These are phyloP conservation scores for Sebastes fasciatus DNA, from an alignment of 2,113 vertebrate species.

Conservation along the genomic window DNA sequence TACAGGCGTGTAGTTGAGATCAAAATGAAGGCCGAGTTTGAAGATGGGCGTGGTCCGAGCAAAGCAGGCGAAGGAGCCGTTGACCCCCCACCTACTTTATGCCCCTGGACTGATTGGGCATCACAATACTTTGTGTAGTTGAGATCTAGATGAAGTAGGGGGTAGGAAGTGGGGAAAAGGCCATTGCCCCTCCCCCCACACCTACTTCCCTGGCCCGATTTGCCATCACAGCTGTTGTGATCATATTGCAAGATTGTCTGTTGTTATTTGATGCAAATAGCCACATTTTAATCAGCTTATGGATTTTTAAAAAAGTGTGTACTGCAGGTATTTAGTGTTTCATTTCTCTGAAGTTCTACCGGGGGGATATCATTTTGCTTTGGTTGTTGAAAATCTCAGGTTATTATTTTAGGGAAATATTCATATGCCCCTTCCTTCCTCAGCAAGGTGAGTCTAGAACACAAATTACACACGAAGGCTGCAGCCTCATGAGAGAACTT, in stretches of 20 bases:
- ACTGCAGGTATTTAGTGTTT: neutral
- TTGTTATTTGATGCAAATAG: neutral
- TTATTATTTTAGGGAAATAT: neutral
- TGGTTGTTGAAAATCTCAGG: neutral
- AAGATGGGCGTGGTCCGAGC: too few relatives aligned
- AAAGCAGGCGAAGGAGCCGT: too few relatives aligned
- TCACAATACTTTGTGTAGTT: neutral
- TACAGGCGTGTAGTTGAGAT: neutral
- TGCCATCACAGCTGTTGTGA: too few relatives aligned
- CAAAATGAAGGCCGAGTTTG: too few relatives aligned
- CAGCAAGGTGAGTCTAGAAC: slow-evolving; percentile 15
- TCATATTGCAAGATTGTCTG: neutral
- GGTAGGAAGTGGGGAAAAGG: too few relatives aligned
- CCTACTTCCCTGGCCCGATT: too few relatives aligned
- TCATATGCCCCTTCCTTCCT: neutral
- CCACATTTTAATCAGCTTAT: neutral
- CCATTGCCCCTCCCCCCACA: too few relatives aligned
- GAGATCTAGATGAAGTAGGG: neutral
- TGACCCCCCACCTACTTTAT: too few relatives aligned
- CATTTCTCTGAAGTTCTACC: neutral
- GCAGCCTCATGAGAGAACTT: neutral
- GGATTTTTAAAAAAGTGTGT: neutral
- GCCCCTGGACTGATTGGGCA: too few relatives aligned
- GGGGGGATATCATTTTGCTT: neutral
- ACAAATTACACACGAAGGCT: slow-evolving; percentile 2